A percentile compares a stretch with the other conserved stretches of the same genome.
These are phyloP conservation scores for Nymphalis c-album DNA, from an alignment of 2,888 invertebrate species.

Conservation along the genomic window DNA sequence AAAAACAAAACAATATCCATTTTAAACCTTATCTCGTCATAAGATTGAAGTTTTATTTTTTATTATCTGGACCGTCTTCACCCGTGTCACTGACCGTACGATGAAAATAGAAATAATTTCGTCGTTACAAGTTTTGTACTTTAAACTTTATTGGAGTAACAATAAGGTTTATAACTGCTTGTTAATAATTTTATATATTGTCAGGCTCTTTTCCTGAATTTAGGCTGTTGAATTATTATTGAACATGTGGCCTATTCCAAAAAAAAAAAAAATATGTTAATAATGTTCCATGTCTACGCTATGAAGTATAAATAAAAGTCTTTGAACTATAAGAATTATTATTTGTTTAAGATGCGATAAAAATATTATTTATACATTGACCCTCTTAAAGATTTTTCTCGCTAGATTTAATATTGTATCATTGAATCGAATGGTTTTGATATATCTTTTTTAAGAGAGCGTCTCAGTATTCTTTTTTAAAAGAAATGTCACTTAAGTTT, in stretches of 20 bases:
- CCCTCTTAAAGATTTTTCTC: not conserved
- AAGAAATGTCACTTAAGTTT: too few species aligned
- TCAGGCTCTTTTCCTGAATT: conserved; percentile 25
- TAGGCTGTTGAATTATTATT: conserved; percentile 20
- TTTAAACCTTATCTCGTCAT: conserved; percentile 15
- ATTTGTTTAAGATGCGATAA: too few species aligned
- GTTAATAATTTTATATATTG: not conserved
- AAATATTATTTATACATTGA: conserved; percentile 12
- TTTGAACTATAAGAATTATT: too few species aligned
- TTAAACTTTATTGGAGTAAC: conserved; percentile 6
- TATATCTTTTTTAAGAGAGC: not conserved
- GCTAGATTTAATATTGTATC: not conserved
- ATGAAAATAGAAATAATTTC: conserved; percentile 30
- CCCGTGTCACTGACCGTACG: conserved; percentile 33
- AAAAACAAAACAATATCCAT: not conserved
- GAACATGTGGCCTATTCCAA: not conserved
- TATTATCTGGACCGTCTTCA: not conserved
- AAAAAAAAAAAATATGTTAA: not conserved
- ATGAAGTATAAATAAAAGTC: too few species aligned
- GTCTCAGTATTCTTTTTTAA: too few species aligned
- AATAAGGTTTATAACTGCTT: conserved; percentile 2
- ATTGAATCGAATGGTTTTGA: not conserved
- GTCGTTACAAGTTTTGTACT: not conserved
- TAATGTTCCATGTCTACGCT: not conserved
- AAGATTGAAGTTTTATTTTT: conserved; percentile 13